Evolutionary conservation across 2,888 invertebrate species (phyloP).

Genomic region (Folsomia candida): DNA sequence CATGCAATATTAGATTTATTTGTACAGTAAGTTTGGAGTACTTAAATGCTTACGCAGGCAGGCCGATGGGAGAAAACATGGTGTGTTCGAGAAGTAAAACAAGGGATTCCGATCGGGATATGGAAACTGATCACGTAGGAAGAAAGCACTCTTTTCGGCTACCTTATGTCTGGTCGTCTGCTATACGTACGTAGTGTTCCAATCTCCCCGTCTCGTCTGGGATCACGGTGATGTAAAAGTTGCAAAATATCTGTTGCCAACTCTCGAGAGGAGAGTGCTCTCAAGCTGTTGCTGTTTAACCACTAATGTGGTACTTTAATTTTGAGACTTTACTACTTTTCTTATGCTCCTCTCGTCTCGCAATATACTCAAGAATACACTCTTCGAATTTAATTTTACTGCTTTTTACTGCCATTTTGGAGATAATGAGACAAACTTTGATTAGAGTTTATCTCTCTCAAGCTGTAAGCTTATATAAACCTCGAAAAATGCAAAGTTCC

Average conservation of each 20-base stretch:
- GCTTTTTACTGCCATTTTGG: too few relatives aligned
- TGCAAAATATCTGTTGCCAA: neutral
- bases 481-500: too few relatives aligned
- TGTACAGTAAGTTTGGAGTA: neutral
- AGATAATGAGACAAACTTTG: too few relatives aligned
- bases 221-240: too few relatives aligned
- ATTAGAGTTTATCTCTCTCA: too few relatives aligned
- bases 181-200: too few relatives aligned
- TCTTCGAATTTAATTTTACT: too few relatives aligned
- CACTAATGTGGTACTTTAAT: neutral
- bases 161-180: neutral
- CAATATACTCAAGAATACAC: too few relatives aligned
- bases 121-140: neutral
- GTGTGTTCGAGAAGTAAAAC: neutral
- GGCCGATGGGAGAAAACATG: neutral
- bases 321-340: too few relatives aligned
- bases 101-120: neutral
- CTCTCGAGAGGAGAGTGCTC: neutral
- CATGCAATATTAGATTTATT: neutral
- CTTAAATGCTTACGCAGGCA: neutral
- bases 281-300: neutral
- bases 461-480: too few relatives aligned
- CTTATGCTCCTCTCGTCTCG: too few relatives aligned
- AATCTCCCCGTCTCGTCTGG: neutral
- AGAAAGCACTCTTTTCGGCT: neutral